A percentile compares a stretch with the other conserved stretches of the same genome.
Conservation (phyloP, 2,113 vertebrate species). For the Peromyscus polionotus region DNA sequence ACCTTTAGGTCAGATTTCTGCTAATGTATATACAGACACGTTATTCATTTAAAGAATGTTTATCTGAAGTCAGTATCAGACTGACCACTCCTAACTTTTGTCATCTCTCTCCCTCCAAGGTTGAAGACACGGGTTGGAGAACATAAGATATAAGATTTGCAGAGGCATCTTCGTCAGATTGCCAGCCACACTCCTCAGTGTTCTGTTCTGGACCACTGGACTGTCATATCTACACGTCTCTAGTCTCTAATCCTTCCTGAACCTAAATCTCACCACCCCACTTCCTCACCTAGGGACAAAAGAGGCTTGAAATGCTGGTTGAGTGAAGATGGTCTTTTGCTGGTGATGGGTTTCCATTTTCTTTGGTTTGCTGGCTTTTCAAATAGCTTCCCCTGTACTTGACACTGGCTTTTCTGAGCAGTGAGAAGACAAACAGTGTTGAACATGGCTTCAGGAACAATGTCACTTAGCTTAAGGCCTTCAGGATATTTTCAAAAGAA, state of each 20-base stretch:
- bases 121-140: neutral
- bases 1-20: neutral
- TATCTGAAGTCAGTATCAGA: neutral
- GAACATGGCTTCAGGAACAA: neutral
- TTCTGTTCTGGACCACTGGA: neutral
- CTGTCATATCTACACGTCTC: neutral
- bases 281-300: neutral
- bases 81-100: neutral
- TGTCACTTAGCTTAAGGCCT: neutral
- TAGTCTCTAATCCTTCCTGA: neutral
- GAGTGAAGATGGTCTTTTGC: neutral
- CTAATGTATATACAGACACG: neutral
- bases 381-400: neutral
- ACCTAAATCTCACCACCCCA: neutral
- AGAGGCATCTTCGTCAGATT: too few species aligned
- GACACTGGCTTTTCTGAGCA: neutral
- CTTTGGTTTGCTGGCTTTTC: constrained; percentile 2
- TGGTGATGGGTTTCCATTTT: neutral
- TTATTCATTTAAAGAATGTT: neutral
- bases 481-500: neutral
- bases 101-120: neutral
- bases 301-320: neutral
- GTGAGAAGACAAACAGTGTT: neutral
- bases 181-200: neutral
- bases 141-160: neutral